Evolutionary conservation across 92 coral and sea anemone species (phyloP).

Genomic region (Micromussa lordhowensis): DNA sequence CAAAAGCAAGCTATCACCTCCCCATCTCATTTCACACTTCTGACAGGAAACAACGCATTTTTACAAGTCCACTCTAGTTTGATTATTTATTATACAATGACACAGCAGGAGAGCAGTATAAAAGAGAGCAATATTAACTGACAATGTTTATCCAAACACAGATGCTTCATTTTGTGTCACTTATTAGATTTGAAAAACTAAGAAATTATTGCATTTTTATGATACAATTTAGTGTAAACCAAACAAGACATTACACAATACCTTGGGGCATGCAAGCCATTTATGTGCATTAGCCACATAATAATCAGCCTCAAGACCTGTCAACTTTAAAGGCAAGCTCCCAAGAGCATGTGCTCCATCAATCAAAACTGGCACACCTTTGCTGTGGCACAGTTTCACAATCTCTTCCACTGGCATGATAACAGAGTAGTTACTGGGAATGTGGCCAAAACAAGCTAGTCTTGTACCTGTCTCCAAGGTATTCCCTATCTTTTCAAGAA

Average conservation of each 20-base stretch:
- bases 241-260: background rate
- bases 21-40: too few relatives aligned
- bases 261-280: conserved; percentile 75
- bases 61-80: too few relatives aligned
- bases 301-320: conserved; percentile 59
- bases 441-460: conserved; percentile 69
- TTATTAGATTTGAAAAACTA: too few relatives aligned
- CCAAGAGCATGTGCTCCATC: conserved; percentile 82
- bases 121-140: too few relatives aligned
- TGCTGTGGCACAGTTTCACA: conserved; percentile 68
- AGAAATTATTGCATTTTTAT: background rate
- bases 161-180: too few relatives aligned
- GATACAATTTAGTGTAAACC: background rate
- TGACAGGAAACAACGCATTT: too few relatives aligned
- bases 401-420: conserved; percentile 69
- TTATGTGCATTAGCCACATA: conserved; percentile 77
- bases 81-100: too few relatives aligned
- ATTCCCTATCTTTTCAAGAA: conserved; percentile 39
- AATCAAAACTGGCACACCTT: conserved; percentile 68
- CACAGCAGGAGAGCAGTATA: too few relatives aligned
- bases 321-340: conserved; percentile 44
- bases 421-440: conserved; percentile 69
- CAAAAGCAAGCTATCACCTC: too few relatives aligned
- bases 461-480: conserved; percentile 66
- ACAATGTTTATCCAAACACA: too few relatives aligned